Evolutionary conservation across 1,140 invertebrate species (phyloP).

Genomic region (Zaprionus camerounensis): DNA sequence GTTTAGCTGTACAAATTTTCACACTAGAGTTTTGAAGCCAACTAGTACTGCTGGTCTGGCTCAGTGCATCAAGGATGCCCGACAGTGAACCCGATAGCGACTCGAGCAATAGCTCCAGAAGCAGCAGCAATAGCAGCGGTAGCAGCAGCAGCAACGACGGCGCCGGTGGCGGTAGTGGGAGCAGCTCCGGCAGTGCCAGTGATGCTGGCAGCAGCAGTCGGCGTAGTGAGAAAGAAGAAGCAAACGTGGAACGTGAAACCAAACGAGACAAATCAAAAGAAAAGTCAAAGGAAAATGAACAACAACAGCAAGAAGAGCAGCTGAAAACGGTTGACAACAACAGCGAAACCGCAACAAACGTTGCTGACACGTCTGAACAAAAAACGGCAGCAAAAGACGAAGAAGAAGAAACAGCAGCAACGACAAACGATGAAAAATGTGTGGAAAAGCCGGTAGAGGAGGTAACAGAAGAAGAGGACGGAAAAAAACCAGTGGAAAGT

Average conservation of each 20-base stretch:
- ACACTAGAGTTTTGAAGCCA: constrained; percentile 22
- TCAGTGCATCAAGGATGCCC: constrained; percentile 44
- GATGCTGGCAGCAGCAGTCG: constrained; percentile 28
- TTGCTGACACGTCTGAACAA: constrained; percentile 8
- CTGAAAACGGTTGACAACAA: constrained; percentile 17
- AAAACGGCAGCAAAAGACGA: constrained; percentile 23
- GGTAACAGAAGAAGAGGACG: constrained; percentile 13
- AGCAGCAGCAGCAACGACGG: constrained; percentile 21
- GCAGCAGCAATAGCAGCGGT: constrained; percentile 36
- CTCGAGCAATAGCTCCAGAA: constrained; percentile 56
- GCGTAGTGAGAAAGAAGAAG: constrained; percentile 50
- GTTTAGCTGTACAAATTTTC: constrained; percentile 61
- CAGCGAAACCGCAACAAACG: constrained; percentile 21
- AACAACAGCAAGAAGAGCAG: constrained; percentile 1
- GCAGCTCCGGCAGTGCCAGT: constrained; percentile 39
- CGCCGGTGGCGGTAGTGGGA: constrained; percentile 3
- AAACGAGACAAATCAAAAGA: background rate
- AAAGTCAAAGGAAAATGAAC: constrained; percentile 5
- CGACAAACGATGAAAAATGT: constrained; percentile 1
- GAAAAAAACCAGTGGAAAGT: constrained; percentile 16
- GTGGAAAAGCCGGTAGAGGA: constrained; percentile 27
- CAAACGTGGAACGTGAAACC: constrained; percentile 12
- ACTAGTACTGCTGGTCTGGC: constrained; percentile 7
- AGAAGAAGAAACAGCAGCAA: constrained; percentile 9
- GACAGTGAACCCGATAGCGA: constrained; percentile 69